These are phyloP conservation scores for Nylanderia fulva DNA, from an alignment of 1,140 invertebrate genomes.

Conservation along the genomic window DNA sequence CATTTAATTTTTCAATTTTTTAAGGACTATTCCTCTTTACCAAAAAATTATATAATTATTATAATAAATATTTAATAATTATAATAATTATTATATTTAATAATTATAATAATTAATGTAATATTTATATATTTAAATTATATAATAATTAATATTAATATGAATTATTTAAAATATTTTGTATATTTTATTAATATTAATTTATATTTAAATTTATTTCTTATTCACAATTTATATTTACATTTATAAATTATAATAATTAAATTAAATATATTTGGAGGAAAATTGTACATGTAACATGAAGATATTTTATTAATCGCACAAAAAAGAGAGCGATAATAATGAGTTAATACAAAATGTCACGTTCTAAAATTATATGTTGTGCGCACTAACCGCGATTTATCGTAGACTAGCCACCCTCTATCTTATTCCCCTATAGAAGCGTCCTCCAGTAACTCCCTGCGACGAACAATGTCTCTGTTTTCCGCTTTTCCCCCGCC, in stretches of 20 bases:
- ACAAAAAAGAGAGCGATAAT: background rate
- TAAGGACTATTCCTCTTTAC: too few relatives aligned
- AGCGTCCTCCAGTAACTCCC: constrained; percentile 60
- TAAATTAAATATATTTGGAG: too few relatives aligned
- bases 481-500: constrained; percentile 60
- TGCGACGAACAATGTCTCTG: constrained; percentile 67
- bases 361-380: constrained; percentile 11
- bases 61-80: background rate
- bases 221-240: too few relatives aligned
- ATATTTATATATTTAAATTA: too few relatives aligned
- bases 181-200: too few relatives aligned
- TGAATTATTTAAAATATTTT: too few relatives aligned
- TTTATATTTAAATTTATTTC: too few relatives aligned
- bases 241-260: too few relatives aligned
- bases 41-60: background rate
- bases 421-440: background rate
- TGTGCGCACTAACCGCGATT: constrained; percentile 26
- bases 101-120: too few relatives aligned
- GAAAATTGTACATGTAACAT: background rate
- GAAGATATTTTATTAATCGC: background rate
- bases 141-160: too few relatives aligned
- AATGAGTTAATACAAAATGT: constrained; percentile 2
- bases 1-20: too few relatives aligned
- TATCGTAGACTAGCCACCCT: constrained; percentile 43
- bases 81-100: too few relatives aligned